These are phyloP conservation scores for Diprion similis DNA, from an alignment of 1,140 invertebrate species.

Conservation along the genomic window DNA sequence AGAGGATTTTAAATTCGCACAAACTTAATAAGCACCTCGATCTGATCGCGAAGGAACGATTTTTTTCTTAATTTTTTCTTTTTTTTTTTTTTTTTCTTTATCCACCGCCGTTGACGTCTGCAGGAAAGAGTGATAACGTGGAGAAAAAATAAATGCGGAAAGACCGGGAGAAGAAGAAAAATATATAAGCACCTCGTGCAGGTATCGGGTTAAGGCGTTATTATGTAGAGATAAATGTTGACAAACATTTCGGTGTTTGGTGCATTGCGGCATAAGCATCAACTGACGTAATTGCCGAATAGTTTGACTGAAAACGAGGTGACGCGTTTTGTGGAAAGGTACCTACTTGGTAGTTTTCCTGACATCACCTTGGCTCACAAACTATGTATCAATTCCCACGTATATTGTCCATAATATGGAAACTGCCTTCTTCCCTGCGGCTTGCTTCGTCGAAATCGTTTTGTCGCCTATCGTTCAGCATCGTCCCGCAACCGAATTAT, in stretches of 20 bases:
- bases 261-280: too few species aligned
- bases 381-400: background rate
- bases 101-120: background rate
- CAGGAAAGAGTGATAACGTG: background rate
- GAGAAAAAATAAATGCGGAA: conserved; percentile 11
- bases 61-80: background rate
- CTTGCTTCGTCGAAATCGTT: background rate
- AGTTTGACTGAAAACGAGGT: background rate
- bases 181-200: background rate
- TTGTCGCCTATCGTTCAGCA: background rate
- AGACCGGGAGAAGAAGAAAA: conserved; percentile 18
- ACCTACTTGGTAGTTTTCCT: background rate
- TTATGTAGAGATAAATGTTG: too few species aligned
- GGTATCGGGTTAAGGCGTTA: background rate
- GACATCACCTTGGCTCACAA: background rate
- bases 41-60: conserved; percentile 6
- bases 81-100: background rate
- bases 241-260: too few species aligned
- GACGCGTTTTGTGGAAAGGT: background rate
- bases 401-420: background rate
- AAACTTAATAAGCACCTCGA: conserved; percentile 19
- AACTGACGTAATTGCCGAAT: background rate
- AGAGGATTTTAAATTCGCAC: conserved; percentile 16
- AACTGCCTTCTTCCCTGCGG: conserved; percentile 7
- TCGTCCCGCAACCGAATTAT: background rate